Conservation (phyloP, 2,113 vertebrate genomes). For the Eleginops maclovinus region DNA sequence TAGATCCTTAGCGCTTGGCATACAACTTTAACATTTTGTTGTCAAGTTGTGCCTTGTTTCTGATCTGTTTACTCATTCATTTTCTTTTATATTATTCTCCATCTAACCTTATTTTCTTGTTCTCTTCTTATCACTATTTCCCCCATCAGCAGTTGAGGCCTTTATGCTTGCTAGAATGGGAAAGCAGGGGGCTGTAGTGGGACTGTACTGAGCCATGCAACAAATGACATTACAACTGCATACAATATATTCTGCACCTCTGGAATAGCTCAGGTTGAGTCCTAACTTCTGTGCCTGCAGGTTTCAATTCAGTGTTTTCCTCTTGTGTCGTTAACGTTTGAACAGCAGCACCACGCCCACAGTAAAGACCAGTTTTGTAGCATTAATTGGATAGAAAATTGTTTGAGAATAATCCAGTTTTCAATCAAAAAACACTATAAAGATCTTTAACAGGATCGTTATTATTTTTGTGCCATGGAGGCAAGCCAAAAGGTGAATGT, state of each 20-base stretch:
- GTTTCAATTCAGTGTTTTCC: conserved; percentile 26
- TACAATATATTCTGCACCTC: conserved; percentile 4
- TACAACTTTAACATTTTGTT: conserved; percentile 7
- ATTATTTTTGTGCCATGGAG: conserved; percentile 65
- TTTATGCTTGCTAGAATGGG: conserved; percentile 2
- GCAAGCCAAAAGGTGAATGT: conserved; percentile 59
- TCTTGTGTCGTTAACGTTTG: conserved; percentile 18
- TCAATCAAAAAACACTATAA: conserved; percentile 10
- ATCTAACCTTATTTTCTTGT: neutral
- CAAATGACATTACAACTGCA: conserved; percentile 11
- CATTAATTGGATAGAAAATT: conserved; percentile 28
- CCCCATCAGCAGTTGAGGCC: neutral
- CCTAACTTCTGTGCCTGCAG: conserved; percentile 51
- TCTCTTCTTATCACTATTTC: neutral
- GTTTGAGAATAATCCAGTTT: conserved; percentile 26
- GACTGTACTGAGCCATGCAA: conserved; percentile 28
- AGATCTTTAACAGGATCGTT: conserved; percentile 10
- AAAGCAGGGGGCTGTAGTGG: conserved; percentile 14
- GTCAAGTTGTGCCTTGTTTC: conserved; percentile 15
- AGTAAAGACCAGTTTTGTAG: conserved; percentile 33
- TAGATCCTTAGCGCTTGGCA: neutral
- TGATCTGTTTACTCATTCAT: neutral
- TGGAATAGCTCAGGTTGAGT: conserved; percentile 36
- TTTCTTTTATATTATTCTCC: neutral
- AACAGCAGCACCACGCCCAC: conserved; percentile 5